Percentiles rank a stretch among this genome's conserved stretches.
phyloP scores from a whole-genome alignment of 1,140 invertebrate species.

The Cyclina sinensis region DNA sequence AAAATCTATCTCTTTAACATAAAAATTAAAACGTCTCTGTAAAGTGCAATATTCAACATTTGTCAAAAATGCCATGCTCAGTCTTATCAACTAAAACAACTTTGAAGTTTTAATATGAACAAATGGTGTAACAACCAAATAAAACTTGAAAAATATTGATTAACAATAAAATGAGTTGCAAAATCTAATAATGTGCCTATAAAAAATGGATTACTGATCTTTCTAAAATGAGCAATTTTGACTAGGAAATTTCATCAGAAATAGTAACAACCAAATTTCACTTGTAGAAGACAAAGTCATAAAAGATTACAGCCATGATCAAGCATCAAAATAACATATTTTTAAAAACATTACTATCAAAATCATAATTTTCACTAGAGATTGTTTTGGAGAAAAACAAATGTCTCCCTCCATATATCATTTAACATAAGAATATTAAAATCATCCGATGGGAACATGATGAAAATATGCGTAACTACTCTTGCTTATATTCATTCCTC shows the following conservation, averaged over 20 bases:
- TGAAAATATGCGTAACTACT: no score
- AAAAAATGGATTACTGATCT: not conserved
- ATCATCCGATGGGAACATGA: no score
- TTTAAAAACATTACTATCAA: no score
- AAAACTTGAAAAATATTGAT: not conserved
- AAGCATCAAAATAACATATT: no score
- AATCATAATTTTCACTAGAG: no score
- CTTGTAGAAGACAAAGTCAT: not conserved
- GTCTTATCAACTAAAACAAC: not conserved
- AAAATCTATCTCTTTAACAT: not conserved
- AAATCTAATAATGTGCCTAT: not conserved
- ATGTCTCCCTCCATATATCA: no score
- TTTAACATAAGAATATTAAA: no score
- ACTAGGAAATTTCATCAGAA: not conserved
- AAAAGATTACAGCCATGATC: no score
- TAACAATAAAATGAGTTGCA: not conserved
- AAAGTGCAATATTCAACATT: not conserved
- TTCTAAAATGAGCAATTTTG: slow-evolving; percentile 13
- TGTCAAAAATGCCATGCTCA: not conserved
- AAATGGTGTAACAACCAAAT: not conserved
- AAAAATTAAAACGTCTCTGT: not conserved
- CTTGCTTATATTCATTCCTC: no score
- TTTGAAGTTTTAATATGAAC: not conserved
- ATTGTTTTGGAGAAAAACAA: no score
- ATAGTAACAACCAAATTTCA: not conserved